Percentiles rank a stretch among this genome's conserved stretches.
Conservation (phyloP, 2,888 invertebrate species). For the Drosophila neoperkinsi region DNA sequence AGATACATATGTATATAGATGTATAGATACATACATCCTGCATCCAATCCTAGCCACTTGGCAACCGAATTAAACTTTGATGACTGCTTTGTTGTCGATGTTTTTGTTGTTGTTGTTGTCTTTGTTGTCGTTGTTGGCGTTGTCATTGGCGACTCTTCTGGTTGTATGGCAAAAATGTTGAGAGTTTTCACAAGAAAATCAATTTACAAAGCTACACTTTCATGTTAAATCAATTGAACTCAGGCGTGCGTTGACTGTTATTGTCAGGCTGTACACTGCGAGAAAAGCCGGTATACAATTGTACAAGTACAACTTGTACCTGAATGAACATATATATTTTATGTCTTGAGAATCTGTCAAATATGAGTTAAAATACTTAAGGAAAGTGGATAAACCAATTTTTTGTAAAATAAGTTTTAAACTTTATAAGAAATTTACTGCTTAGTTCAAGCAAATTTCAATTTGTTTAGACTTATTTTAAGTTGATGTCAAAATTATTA, state of each 20-base stretch:
- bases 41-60: constrained; percentile 44
- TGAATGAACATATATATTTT: neutral
- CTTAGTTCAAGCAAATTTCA: neutral
- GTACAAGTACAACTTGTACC: neutral
- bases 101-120: constrained; percentile 13
- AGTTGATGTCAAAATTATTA: neutral
- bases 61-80: constrained; percentile 71
- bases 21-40: constrained; percentile 12
- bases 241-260: constrained; percentile 74
- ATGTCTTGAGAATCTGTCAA: too few relatives aligned
- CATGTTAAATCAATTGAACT: constrained; percentile 81
- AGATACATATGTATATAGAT: constrained; percentile 13
- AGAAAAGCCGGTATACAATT: neutral
- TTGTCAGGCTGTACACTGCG: constrained; percentile 39
- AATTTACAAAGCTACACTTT: constrained; percentile 79
- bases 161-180: constrained; percentile 52
- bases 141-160: constrained; percentile 40
- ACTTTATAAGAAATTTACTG: neutral
- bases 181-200: constrained; percentile 71
- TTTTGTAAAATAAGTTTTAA: neutral
- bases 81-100: constrained; percentile 32
- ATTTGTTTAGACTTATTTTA: neutral
- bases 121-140: constrained; percentile 4
- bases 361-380: neutral
- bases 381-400: neutral